phyloP scores from a whole-genome alignment of 2,888 invertebrate genomes.

The Myopa tessellatipennis region DNA sequence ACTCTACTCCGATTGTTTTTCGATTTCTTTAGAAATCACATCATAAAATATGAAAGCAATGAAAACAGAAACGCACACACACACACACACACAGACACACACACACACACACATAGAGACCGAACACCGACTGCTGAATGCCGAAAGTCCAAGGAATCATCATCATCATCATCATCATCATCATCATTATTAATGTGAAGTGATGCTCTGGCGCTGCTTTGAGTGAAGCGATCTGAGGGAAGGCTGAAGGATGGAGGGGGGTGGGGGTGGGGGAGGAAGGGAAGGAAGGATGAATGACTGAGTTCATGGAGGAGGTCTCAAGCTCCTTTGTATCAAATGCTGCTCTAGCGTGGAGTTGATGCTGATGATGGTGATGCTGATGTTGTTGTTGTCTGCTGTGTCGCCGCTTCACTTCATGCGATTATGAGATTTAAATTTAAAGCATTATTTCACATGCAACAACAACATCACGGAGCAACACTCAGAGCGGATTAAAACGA shows the following conservation, averaged over 20 bases:
- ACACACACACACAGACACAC: too few relatives aligned
- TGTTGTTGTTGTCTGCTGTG: too few relatives aligned
- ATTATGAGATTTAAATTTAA: constrained; percentile 5
- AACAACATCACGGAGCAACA: neutral
- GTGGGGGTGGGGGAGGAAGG: neutral
- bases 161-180: too few relatives aligned
- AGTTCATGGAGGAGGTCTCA: neutral
- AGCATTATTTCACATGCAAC: constrained; percentile 2
- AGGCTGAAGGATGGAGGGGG: neutral
- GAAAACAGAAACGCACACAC: too few relatives aligned
- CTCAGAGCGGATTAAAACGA: neutral
- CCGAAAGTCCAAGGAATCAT: neutral
- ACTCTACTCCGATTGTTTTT: neutral
- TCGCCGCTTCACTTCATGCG: neutral
- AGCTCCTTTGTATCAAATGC: neutral
- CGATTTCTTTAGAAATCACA: neutral
- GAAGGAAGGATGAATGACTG: neutral
- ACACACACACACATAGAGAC: too few relatives aligned
- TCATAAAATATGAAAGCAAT: neutral
- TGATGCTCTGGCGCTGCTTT: too few relatives aligned
- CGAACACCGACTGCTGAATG: neutral
- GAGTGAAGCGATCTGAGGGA: neutral
- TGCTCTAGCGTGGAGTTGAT: too few relatives aligned
- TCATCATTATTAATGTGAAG: too few relatives aligned
- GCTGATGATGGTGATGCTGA: too few relatives aligned